A percentile compares a stretch with the other conserved stretches of the same genome.
Evolutionary conservation across 2,888 invertebrate species (phyloP).

Genomic region (Nomada flava): DNA sequence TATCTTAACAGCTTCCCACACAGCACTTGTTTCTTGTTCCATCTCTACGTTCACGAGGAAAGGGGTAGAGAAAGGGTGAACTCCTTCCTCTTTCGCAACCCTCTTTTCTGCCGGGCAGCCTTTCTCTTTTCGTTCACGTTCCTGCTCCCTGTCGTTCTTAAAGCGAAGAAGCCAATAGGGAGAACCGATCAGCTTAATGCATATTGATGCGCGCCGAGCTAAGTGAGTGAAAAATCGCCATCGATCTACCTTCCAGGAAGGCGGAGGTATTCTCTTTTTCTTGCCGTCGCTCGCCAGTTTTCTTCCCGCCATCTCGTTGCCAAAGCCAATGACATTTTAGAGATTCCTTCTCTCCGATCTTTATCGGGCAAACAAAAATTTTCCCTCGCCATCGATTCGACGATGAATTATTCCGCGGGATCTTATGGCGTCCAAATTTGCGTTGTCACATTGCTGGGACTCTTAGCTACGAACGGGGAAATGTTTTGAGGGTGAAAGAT

Average conservation of each 20-base stretch:
- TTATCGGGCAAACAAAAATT: slow-evolving; percentile 6
- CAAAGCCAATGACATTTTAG: slow-evolving; percentile 41
- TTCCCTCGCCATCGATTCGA: background rate
- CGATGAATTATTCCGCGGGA: background rate
- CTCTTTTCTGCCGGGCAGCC: slow-evolving; percentile 31
- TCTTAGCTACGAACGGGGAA: background rate
- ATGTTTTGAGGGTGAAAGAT: background rate
- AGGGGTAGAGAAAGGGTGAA: slow-evolving; percentile 51
- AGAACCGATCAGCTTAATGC: slow-evolving; percentile 84
- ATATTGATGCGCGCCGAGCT: slow-evolving; percentile 83
- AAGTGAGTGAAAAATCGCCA: slow-evolving; percentile 84
- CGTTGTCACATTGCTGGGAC: background rate
- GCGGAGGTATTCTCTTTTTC: slow-evolving; percentile 65
- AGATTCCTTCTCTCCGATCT: slow-evolving; percentile 30
- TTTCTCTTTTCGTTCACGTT: slow-evolving; percentile 46
- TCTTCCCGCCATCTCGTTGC: slow-evolving; percentile 36
- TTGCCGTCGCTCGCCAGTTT: slow-evolving; percentile 55
- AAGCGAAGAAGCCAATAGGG: slow-evolving; percentile 79
- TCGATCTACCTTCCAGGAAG: slow-evolving; percentile 79
- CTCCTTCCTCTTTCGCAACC: slow-evolving; percentile 29
- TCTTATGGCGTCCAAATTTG: background rate
- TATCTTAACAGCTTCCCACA: slow-evolving; percentile 78
- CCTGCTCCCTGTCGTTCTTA: slow-evolving; percentile 56
- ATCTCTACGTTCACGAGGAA: slow-evolving; percentile 42
- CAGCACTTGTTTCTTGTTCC: slow-evolving; percentile 64